Percentiles rank a stretch among this genome's conserved stretches.
phyloP scores from a whole-genome alignment of 2,888 invertebrate species.

The Danaus chrysippus region DNA sequence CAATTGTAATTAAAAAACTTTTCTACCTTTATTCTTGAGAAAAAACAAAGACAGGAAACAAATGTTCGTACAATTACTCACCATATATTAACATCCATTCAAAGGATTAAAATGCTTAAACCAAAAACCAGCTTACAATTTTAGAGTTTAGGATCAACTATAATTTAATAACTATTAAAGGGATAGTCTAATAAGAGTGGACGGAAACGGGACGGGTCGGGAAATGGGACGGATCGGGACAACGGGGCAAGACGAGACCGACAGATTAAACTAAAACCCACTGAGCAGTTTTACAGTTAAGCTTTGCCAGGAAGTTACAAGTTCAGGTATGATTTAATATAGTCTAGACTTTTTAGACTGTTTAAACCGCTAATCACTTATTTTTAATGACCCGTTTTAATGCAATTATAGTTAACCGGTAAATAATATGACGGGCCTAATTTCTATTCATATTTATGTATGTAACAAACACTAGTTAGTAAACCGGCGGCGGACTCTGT shows the following conservation, averaged over 20 bases:
- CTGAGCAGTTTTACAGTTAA: slow-evolving; percentile 31
- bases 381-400: too few species aligned
- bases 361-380: too few species aligned
- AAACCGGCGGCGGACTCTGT: slow-evolving; percentile 13
- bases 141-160: slow-evolving; percentile 16
- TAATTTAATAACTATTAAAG: slow-evolving; percentile 20
- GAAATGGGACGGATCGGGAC: slow-evolving; percentile 12
- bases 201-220: slow-evolving; percentile 12
- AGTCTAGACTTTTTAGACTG: slow-evolving; percentile 8
- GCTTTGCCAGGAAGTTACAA: slow-evolving; percentile 28
- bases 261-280: slow-evolving; percentile 29
- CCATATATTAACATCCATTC: neutral
- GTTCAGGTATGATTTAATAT: slow-evolving; percentile 26
- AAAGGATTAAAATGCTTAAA: neutral
- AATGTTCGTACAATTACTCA: too few species aligned
- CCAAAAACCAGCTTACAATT: slow-evolving; percentile 1
- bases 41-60: too few species aligned
- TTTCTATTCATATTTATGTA: too few species aligned
- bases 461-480: too few species aligned
- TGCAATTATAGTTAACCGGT: too few species aligned
- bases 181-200: slow-evolving; percentile 23
- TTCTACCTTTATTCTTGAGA: too few species aligned
- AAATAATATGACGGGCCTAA: too few species aligned
- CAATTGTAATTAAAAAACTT: too few species aligned
- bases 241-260: slow-evolving; percentile 18